phyloP scores from a whole-genome alignment of 2,113 vertebrate genomes.

The Epinephelus cyanopodus region DNA sequence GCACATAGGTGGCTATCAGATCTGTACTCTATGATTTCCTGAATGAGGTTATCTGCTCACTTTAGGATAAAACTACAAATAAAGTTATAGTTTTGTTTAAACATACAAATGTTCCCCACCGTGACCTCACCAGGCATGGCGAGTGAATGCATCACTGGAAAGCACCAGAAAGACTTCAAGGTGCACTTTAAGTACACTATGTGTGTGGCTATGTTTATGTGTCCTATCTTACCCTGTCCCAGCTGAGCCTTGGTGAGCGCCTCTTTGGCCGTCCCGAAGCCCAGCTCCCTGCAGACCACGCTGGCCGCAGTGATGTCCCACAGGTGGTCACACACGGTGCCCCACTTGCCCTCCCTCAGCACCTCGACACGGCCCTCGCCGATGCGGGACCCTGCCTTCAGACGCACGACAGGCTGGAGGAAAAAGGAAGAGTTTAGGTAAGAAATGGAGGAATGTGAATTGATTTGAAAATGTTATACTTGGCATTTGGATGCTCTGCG shows the following conservation, averaged over 20 bases:
- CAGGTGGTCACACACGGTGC: slow-evolving; percentile 92
- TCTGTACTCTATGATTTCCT: slow-evolving; percentile 10
- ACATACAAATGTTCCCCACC: slow-evolving; percentile 7
- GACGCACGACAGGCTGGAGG: slow-evolving; percentile 83
- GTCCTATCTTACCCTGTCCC: slow-evolving; percentile 91
- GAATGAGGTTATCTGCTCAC: slow-evolving; percentile 5
- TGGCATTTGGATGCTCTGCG: neutral
- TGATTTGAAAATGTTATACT: neutral
- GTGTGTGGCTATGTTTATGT: slow-evolving; percentile 17
- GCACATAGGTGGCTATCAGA: slow-evolving; percentile 9
- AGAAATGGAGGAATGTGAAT: neutral
- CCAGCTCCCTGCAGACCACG: slow-evolving; percentile 94
- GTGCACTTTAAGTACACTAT: neutral
- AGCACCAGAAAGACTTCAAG: slow-evolving; percentile 29
- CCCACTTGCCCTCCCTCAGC: slow-evolving; percentile 92
- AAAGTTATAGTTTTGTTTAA: slow-evolving; percentile 19
- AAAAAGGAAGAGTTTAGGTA: neutral
- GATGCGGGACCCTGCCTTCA: slow-evolving; percentile 90
- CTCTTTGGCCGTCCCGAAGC: slow-evolving; percentile 92
- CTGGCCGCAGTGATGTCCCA: slow-evolving; percentile 93
- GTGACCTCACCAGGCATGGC: neutral
- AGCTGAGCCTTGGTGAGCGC: slow-evolving; percentile 89
- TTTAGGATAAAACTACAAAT: neutral
- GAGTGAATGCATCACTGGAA: neutral
- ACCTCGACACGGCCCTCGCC: slow-evolving; percentile 97